phyloP scores from a whole-genome alignment of 2,888 invertebrate species.

The Azorinus chamasolen region DNA sequence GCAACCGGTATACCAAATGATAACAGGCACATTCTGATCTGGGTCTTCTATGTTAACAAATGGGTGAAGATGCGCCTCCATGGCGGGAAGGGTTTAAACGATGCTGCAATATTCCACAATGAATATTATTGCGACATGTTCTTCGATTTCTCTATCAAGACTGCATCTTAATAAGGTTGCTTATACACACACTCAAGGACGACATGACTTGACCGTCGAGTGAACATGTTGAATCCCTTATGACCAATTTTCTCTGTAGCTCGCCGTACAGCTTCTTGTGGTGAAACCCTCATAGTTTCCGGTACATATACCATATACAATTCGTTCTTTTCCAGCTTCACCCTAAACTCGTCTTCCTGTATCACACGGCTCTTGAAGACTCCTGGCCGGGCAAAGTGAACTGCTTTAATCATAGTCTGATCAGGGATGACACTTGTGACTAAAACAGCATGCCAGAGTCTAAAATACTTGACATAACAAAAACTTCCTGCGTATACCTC shows the following conservation, averaged over 20 bases:
- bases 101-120: too few relatives aligned
- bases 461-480: conserved; percentile 1
- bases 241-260: conserved; percentile 1
- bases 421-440: background rate
- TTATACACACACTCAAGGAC: conserved; percentile 14
- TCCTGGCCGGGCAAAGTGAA: conserved; percentile 1
- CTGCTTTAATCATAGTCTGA: background rate
- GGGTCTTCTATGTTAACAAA: too few relatives aligned
- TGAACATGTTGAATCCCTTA: conserved; percentile 22
- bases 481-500: background rate
- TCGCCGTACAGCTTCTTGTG: background rate
- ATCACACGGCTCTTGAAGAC: background rate
- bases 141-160: too few relatives aligned
- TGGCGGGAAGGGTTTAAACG: too few relatives aligned
- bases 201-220: conserved; percentile 6
- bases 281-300: background rate
- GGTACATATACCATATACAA: conserved; percentile 8
- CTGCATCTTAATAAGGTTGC: too few relatives aligned
- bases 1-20: too few relatives aligned
- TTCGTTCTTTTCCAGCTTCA: background rate
- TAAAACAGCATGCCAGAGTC: conserved; percentile 12
- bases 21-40: too few relatives aligned
- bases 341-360: background rate
- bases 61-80: too few relatives aligned
- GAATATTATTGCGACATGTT: too few relatives aligned